Evolutionary conservation across 30 jellyfish, hydroid and myxozoan genomes (phyloP).

Genomic region (Nemopilema nomurai): DNA sequence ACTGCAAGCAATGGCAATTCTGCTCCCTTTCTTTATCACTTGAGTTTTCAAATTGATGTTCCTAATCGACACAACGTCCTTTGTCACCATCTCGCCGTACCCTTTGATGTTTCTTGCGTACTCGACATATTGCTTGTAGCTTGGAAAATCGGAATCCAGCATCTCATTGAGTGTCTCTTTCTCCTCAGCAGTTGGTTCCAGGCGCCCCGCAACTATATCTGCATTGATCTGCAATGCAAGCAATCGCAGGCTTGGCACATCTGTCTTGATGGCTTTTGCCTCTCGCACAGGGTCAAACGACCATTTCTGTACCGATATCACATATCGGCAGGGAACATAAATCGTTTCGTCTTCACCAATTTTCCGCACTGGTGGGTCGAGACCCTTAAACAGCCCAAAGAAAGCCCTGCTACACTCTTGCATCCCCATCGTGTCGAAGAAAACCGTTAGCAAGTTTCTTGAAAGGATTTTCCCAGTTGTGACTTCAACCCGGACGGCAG

Average conservation of each 20-base stretch:
- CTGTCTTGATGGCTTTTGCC: slow-evolving; percentile 71
- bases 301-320: slow-evolving; percentile 81
- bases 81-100: slow-evolving; percentile 52
- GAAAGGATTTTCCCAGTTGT: slow-evolving; percentile 62
- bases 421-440: slow-evolving; percentile 73
- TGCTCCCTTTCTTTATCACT: slow-evolving; percentile 56
- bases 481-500: slow-evolving; percentile 90
- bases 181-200: slow-evolving; percentile 48
- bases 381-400: slow-evolving; percentile 79
- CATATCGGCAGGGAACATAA: slow-evolving; percentile 57
- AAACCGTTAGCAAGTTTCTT: slow-evolving; percentile 49
- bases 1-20: slow-evolving; percentile 61
- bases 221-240: slow-evolving; percentile 68
- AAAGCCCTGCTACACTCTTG: slow-evolving; percentile 53
- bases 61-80: slow-evolving; percentile 52
- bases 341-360: slow-evolving; percentile 71
- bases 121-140: slow-evolving; percentile 87
- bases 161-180: slow-evolving; percentile 29
- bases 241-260: slow-evolving; percentile 65
- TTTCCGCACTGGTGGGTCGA: slow-evolving; percentile 70
- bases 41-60: slow-evolving; percentile 56
- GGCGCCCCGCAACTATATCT: slow-evolving; percentile 61
- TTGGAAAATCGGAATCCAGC: slow-evolving; percentile 72
- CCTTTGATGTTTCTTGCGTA: slow-evolving; percentile 64
- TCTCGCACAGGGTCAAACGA: slow-evolving; percentile 78